Evolutionary conservation across 2,797 vertebrate species (phyloP), one percentile per base, ranked within the genome.

Genomic region (Simalia tracyae): DNA sequence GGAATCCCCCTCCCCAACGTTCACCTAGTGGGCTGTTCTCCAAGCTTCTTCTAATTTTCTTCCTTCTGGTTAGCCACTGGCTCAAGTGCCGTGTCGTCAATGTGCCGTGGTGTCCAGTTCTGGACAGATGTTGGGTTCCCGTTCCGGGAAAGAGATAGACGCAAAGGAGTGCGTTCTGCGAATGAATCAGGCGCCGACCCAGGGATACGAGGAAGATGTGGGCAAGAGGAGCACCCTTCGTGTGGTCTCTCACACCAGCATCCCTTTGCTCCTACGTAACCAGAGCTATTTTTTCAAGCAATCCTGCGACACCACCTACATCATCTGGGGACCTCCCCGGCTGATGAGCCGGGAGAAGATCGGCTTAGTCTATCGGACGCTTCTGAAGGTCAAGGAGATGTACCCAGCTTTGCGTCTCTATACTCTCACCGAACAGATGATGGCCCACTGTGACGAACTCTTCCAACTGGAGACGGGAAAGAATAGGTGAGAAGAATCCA

Each of bases 401-500:
- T 98, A 98, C 95, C 98, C 98, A 0, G 94, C 61, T 0, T 94
- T 98, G 88, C 96, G 94, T 91, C 95, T 99, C 68, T 99, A 99
- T 76, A 97, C 96, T 1, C 97, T 99, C 95, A 99, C 98, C 0
- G 98, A 97, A 92, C 97, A 98, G 95, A 98, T 98, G 97, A 98
- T 99, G 97, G 92, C 97, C 1, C 97, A 98, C 92, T 99, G 99
- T 2, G 99, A 99, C 0, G 66, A 95, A 0, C 90, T 99, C 94
- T 99, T 99, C 97, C 98, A 99, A 96, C 98, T 98, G 0, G 99
- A 99, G 97, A 99, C 99, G 0, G 99, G 99, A 66, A 99, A 99
- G 97, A 98, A 99, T 97, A 98, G 99, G 99, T 99, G 97, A 94
- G 4, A 24, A 42, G 24, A 7, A 50, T 19, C 15, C 3, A 22